Conservation (phyloP, 2,797 vertebrate species). For the Spheniscus humboldti region DNA sequence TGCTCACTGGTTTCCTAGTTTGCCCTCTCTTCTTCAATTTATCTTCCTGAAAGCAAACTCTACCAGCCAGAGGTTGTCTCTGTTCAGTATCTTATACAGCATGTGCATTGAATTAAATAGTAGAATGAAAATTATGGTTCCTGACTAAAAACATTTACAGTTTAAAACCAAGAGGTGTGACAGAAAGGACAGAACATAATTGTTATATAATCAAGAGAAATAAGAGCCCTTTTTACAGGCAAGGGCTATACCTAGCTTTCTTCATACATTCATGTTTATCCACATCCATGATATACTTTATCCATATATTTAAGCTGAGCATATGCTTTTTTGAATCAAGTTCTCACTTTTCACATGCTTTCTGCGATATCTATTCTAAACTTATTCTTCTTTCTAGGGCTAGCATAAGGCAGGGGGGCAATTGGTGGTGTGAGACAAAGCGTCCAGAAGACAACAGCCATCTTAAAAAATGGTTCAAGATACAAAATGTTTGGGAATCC, state of each 20-base stretch:
- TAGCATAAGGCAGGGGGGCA: background rate
- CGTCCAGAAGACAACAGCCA: background rate
- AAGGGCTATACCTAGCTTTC: background rate
- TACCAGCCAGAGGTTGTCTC: background rate
- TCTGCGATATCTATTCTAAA: background rate
- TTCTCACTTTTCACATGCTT: background rate
- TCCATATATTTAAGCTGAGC: background rate
- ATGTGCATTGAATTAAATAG: background rate
- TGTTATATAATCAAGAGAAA: background rate
- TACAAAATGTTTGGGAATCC: background rate
- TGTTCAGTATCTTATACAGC: background rate
- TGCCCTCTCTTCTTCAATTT: background rate
- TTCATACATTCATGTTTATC: background rate
- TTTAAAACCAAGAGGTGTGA: background rate
- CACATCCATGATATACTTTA: background rate
- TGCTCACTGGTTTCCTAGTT: background rate
- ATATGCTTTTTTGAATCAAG: background rate
- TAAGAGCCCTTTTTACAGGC: background rate
- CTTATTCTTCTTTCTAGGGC: background rate
- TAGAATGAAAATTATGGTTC: background rate
- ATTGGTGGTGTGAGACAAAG: background rate
- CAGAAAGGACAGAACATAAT: background rate
- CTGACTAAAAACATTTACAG: background rate
- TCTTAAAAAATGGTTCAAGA: background rate
- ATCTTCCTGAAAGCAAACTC: background rate